Percentiles rank a stretch among this genome's conserved stretches.
These are phyloP conservation scores for Megaceryle maxima DNA, from an alignment of 2,113 vertebrate species.

Conservation along the genomic window DNA sequence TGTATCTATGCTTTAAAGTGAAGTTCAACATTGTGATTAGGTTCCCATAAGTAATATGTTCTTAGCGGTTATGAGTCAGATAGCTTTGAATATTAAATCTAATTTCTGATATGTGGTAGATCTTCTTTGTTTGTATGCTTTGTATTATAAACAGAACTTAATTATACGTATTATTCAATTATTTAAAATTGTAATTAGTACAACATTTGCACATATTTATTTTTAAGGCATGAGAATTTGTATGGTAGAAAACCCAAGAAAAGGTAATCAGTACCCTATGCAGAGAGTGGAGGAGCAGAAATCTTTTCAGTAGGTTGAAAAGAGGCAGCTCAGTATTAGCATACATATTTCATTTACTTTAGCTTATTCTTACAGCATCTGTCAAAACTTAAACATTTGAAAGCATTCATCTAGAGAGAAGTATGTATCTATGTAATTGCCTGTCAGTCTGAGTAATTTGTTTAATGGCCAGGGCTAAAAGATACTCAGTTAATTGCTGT, in stretches of 20 bases:
- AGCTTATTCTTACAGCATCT: constrained; percentile 1
- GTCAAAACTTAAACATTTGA: neutral
- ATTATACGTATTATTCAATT: neutral
- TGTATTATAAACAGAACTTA: neutral
- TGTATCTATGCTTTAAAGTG: neutral
- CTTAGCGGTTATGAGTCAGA: neutral
- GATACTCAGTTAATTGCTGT: constrained; percentile 54
- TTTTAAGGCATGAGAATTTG: neutral
- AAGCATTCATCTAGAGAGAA: neutral
- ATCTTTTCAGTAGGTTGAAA: neutral
- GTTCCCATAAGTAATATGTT: neutral
- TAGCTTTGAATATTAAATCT: neutral
- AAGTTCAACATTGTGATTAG: neutral
- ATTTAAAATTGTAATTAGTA: neutral
- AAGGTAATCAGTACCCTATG: neutral
- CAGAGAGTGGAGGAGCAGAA: neutral
- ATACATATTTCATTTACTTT: neutral
- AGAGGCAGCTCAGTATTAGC: neutral
- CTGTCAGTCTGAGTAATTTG: constrained; percentile 45
- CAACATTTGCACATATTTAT: neutral
- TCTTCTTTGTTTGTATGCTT: neutral
- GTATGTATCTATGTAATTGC: neutral
- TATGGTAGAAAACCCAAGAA: neutral
- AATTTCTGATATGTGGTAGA: neutral
- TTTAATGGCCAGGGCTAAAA: constrained; percentile 47